phyloP scores from a whole-genome alignment of 2,888 invertebrate genomes.

The Rhorus exstirpatorius region DNA sequence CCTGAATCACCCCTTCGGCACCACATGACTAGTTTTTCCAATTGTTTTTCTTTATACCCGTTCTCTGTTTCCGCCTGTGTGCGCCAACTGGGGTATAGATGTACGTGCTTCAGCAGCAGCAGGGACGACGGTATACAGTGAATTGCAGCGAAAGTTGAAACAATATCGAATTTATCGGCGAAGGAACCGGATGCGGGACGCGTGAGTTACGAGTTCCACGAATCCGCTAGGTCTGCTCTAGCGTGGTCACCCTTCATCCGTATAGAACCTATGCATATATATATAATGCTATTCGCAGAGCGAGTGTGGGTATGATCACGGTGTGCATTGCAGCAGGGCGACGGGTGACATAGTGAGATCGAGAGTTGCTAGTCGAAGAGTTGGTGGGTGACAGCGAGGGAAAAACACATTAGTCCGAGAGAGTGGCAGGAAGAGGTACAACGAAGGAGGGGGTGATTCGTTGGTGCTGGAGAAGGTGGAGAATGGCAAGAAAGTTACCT shows the following conservation, averaged over 20 bases:
- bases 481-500: conserved; percentile 56
- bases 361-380: conserved; percentile 13
- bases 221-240: conserved; percentile 31
- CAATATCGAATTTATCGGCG: conserved; percentile 85
- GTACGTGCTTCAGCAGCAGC: conserved; percentile 60
- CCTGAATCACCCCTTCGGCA: conserved; percentile 37
- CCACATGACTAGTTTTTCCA: conserved; percentile 29
- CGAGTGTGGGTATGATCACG: conserved; percentile 35
- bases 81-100: conserved; percentile 39
- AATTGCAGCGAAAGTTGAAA: conserved; percentile 84
- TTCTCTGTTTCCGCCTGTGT: conserved; percentile 11
- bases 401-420: conserved; percentile 10
- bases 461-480: conserved; percentile 68
- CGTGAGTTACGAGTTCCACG: conserved; percentile 74
- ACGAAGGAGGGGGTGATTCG: conserved; percentile 67
- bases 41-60: conserved; percentile 31
- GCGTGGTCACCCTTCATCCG: conserved; percentile 28
- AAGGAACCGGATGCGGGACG: conserved; percentile 75
- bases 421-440: not conserved
- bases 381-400: not conserved
- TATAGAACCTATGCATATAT: not conserved
- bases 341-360: conserved; percentile 20
- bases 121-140: conserved; percentile 66
- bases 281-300: conserved; percentile 52
- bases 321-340: conserved; percentile 22